These are phyloP conservation scores for Nyctibius grandis DNA, from an alignment of 2,797 vertebrate species.

Conservation along the genomic window DNA sequence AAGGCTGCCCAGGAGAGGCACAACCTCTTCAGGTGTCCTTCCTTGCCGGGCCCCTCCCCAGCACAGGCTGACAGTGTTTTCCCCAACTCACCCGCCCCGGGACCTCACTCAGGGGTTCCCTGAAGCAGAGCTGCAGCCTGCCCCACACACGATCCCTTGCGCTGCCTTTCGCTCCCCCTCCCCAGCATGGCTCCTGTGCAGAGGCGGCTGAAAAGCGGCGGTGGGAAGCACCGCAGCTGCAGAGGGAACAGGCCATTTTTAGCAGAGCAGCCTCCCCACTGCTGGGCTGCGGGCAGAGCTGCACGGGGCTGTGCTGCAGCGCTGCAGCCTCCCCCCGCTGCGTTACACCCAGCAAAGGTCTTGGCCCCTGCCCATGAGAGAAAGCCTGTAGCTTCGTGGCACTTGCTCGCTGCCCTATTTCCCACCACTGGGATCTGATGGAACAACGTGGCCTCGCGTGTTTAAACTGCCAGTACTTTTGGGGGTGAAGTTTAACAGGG, in stretches of 20 bases:
- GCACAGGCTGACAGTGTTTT: not conserved
- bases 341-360: not conserved
- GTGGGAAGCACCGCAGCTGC: slow-evolving; percentile 56
- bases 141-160: not conserved
- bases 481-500: not conserved
- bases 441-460: not conserved
- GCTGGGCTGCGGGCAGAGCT: not conserved
- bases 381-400: not conserved
- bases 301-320: not conserved
- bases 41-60: not conserved
- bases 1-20: not conserved
- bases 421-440: not conserved
- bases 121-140: not conserved
- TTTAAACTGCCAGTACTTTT: not conserved
- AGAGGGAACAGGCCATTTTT: slow-evolving; percentile 47
- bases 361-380: not conserved
- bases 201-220: not conserved
- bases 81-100: not conserved
- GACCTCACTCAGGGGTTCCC: not conserved
- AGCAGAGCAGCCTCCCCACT: slow-evolving; percentile 23
- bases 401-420: not conserved
- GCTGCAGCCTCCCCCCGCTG: not conserved
- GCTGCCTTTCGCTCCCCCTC: not conserved
- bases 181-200: not conserved
- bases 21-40: not conserved